Evolutionary conservation across 2,797 vertebrate genomes (phyloP).

Genomic region (Halcyon smyrnensis): DNA sequence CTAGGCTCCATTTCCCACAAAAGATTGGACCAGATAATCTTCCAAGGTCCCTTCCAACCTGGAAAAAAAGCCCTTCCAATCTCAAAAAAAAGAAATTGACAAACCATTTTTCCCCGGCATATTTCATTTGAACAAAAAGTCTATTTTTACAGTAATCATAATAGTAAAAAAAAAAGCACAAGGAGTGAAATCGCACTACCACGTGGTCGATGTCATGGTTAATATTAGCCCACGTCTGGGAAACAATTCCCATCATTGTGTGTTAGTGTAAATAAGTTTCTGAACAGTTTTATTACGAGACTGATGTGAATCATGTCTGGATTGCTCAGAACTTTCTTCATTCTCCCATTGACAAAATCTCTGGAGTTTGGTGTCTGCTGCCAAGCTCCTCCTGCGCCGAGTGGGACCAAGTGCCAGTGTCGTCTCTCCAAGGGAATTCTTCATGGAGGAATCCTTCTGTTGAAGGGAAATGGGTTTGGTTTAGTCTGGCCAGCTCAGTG

Average conservation of each 20-base stretch:
- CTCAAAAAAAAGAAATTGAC: background rate
- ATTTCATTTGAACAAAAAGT: background rate
- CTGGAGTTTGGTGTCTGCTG: accelerated
- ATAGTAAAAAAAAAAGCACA: background rate
- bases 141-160: background rate
- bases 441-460: background rate
- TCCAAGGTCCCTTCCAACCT: background rate
- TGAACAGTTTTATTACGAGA: background rate
- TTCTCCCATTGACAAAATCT: background rate
- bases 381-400: accelerated
- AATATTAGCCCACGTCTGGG: background rate
- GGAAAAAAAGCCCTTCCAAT: background rate
- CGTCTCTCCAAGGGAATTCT: background rate
- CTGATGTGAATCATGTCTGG: background rate
- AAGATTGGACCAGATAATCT: background rate
- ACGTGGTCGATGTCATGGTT: background rate
- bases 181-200: background rate
- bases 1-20: background rate
- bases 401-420: accelerated
- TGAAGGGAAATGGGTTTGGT: background rate
- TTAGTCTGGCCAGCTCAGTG: background rate
- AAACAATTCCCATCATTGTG: background rate
- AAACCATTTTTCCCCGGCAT: background rate
- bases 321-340: background rate
- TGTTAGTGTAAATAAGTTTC: background rate